Base-by-base conservation (phyloP, 2,888 invertebrate genomes). In the Incurvaria masculella region DNA sequence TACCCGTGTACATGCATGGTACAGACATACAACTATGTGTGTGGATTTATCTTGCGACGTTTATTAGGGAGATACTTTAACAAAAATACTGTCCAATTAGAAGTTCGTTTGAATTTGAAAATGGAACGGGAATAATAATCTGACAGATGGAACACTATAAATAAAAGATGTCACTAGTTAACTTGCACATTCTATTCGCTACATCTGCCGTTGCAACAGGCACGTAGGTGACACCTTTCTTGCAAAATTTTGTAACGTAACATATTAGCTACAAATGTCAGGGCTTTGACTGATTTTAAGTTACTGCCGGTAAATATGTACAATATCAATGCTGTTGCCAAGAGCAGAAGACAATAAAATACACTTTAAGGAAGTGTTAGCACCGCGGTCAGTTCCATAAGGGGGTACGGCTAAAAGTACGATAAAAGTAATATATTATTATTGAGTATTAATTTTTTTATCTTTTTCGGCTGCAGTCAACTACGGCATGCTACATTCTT, bases 41-140 rank as follows among this genome's bases (percentile, higher is more conserved):
- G 39, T 39, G 39, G 11, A n/a, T 20, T 16, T 21, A 21, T 21
- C 20, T 17, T 16, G 38, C 18, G 39, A 21, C 38, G 41, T 18
- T 39, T 46, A 39, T 46, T 46, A 47, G 40, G 17, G 19, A 23
- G 39, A 19, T 10, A 4, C 20, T 11, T 14, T 67, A 74, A 72
- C 69, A 69, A 72, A 78, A 79, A 75, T 73, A 74, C 69, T 69
- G 69, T 69, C 76, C 72, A 76, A 76, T 75, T 78, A 73, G 68
- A 72, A 68, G 65, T 62, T 61, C 65, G 68, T 71, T 72, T 68
- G 69, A 70, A 71, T 70, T 69, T 65, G 68, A 72, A 75, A 70
- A 69, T 66, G 69, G 72, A 64, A 66, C 72, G 63, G 66, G 69
- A 68, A 70, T 68, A 68, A 70, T 68, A 60, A 66, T 68, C 70